Conservation (phyloP, 2,888 invertebrate species). For the Cancer borealis region DNA sequence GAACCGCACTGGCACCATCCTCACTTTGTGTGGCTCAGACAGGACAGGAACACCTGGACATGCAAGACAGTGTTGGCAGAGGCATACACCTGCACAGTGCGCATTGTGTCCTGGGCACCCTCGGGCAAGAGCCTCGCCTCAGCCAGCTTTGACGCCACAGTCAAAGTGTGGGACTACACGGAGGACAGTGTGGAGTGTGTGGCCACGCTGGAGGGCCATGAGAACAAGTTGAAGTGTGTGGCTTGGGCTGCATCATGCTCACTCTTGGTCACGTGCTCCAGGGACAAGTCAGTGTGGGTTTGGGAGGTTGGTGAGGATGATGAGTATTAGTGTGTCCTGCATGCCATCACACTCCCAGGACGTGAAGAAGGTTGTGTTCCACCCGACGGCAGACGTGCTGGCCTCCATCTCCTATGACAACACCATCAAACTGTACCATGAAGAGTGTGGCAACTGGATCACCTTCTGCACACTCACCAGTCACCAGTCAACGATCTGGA, state of each 20-base stretch:
- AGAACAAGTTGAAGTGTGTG: constrained; percentile 98
- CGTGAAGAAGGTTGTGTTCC: constrained; percentile 97
- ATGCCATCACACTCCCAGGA: constrained; percentile 96
- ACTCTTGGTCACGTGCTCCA: constrained; percentile 94
- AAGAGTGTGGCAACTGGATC: constrained; percentile 96
- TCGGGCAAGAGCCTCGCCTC: constrained; percentile 96
- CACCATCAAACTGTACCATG: constrained; percentile 93
- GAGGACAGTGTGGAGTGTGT: constrained; percentile 92
- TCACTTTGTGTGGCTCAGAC: constrained; percentile 97
- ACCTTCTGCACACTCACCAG: constrained; percentile 88
- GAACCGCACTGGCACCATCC: constrained; percentile 89
- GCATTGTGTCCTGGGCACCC: constrained; percentile 96
- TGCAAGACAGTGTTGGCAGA: constrained; percentile 92
- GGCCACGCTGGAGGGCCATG: constrained; percentile 98
- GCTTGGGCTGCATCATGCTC: constrained; percentile 94
- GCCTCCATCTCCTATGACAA: constrained; percentile 98
- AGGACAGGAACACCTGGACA: constrained; percentile 85
- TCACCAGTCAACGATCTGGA: constrained; percentile 98
- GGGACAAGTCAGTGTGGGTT: constrained; percentile 99
- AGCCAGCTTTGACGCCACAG: constrained; percentile 97
- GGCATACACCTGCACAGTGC: constrained; percentile 94
- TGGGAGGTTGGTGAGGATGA: constrained; percentile 96
- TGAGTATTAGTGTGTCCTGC: constrained; percentile 98
- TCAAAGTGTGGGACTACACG: constrained; percentile 92
- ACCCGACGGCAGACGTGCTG: constrained; percentile 92